Evolutionary conservation across 1,140 invertebrate genomes (phyloP).

Genomic region (Lycorma delicatula): DNA sequence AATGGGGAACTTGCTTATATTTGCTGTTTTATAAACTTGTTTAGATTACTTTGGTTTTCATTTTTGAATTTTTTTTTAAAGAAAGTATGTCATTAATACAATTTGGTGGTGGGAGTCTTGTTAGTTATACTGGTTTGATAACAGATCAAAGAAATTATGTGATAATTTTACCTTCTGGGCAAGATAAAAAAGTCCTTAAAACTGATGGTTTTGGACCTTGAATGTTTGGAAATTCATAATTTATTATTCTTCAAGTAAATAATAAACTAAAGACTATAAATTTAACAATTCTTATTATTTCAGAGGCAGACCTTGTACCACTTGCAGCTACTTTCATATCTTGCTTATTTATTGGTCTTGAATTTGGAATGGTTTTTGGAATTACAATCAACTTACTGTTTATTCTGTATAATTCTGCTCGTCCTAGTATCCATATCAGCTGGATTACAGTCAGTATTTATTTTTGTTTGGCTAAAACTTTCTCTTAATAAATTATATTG

Average conservation of each 20-base stretch:
- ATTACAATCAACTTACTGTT: constrained; percentile 54
- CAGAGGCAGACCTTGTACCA: constrained; percentile 56
- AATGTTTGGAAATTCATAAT: no score
- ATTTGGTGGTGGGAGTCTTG: no score
- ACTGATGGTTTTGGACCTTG: neutral
- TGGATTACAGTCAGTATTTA: constrained; percentile 32
- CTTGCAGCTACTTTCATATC: constrained; percentile 50
- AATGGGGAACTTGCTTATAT: no score
- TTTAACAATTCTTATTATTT: constrained; percentile 20
- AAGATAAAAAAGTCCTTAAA: neutral
- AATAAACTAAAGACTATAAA: no score
- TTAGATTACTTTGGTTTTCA: no score
- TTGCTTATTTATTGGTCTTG: constrained; percentile 52
- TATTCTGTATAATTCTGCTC: constrained; percentile 54
- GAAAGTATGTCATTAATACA: no score
- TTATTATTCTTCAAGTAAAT: no score
- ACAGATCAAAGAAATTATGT: no score
- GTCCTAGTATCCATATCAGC: constrained; percentile 46
- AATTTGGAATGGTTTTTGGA: constrained; percentile 65
- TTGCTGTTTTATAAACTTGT: no score
- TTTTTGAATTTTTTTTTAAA: no score
- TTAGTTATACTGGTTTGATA: no score
- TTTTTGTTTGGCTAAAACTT: neutral
- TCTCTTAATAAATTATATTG: neutral
- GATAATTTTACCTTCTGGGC: no score